Percentiles rank a stretch among this genome's conserved stretches.
phyloP scores from a whole-genome alignment of 2,888 invertebrate genomes.

The Caenorhabditis sp. region DNA sequence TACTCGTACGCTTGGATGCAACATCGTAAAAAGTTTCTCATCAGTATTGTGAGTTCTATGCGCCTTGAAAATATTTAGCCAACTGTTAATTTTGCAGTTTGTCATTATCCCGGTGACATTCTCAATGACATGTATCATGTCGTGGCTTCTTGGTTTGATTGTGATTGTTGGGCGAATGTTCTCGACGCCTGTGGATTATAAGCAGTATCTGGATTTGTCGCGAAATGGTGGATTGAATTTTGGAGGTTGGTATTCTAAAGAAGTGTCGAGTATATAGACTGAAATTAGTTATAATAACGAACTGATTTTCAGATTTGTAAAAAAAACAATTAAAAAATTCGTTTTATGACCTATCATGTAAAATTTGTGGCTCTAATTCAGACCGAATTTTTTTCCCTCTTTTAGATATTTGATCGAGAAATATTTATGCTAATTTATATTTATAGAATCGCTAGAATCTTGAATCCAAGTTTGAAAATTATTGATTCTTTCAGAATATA shows the following conservation, averaged over 20 bases:
- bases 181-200: slow-evolving; percentile 53
- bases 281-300: not conserved
- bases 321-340: no score
- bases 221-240: slow-evolving; percentile 30
- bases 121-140: slow-evolving; percentile 60
- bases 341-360: no score
- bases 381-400: no score
- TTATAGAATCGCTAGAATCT: no score
- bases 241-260: slow-evolving; percentile 6
- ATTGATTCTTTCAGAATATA: no score
- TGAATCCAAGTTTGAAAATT: no score
- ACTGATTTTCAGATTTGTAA: not conserved
- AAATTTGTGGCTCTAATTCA: no score
- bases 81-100: slow-evolving; percentile 62
- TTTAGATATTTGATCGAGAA: no score
- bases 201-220: slow-evolving; percentile 42
- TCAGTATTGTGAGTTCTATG: slow-evolving; percentile 57
- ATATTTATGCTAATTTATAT: no score
- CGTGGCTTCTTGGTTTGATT: slow-evolving; percentile 61
- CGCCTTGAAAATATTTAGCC: no score
- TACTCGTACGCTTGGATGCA: slow-evolving; percentile 70
- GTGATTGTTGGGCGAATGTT: slow-evolving; percentile 61
- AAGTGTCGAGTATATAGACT: no score
- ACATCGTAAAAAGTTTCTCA: slow-evolving; percentile 68
- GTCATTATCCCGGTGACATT: slow-evolving; percentile 66